Evolutionary conservation across 2,888 invertebrate genomes (phyloP).

Genomic region (Phyllotreta striolata): DNA sequence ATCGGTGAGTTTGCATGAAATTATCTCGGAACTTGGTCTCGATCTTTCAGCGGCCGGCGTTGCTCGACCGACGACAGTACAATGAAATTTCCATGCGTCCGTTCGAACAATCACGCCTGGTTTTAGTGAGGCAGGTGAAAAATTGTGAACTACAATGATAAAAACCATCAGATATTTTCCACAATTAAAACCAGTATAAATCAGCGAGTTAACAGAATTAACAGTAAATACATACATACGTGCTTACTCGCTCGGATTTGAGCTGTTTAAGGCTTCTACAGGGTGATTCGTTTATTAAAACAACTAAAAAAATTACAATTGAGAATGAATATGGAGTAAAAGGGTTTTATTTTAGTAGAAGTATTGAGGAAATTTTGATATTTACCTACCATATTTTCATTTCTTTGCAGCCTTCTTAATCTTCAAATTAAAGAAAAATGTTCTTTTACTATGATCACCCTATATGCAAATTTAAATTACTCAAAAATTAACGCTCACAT

Average conservation of each 20-base stretch:
- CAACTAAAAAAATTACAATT: slow-evolving; percentile 1
- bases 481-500: too few species aligned
- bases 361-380: too few species aligned
- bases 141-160: slow-evolving; percentile 37
- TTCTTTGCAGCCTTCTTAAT: too few species aligned
- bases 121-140: slow-evolving; percentile 32
- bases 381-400: too few species aligned
- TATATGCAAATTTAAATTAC: too few species aligned
- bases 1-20: too few species aligned
- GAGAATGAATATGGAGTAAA: too few species aligned
- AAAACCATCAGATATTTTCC: slow-evolving; percentile 38
- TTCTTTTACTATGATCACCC: too few species aligned
- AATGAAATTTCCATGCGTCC: slow-evolving; percentile 18
- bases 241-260: not conserved
- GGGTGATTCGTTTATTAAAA: not conserved
- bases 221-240: slow-evolving; percentile 21
- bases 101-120: slow-evolving; percentile 28
- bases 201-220: slow-evolving; percentile 34
- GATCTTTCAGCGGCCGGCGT: not conserved
- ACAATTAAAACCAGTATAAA: slow-evolving; percentile 37
- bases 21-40: too few species aligned
- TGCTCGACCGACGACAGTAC: not conserved
- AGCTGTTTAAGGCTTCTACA: not conserved
- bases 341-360: too few species aligned
- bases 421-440: too few species aligned